Evolutionary conservation across 2,888 invertebrate genomes (phyloP).

Genomic region (Drosophila mayaguana): DNA sequence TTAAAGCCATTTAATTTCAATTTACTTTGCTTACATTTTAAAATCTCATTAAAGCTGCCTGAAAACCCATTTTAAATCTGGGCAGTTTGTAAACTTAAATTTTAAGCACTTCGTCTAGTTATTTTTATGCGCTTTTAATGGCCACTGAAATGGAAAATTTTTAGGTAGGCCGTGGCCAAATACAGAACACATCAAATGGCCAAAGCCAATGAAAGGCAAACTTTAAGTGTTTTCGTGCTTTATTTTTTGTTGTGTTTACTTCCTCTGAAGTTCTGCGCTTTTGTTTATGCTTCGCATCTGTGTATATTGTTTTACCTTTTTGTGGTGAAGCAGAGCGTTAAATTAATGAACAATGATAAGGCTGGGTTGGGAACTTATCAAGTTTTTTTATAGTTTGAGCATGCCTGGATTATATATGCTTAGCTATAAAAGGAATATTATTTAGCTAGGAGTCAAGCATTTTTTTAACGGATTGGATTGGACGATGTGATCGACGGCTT

Average conservation of each 20-base stretch:
- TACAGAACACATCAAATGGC: constrained; percentile 16
- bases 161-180: constrained; percentile 9
- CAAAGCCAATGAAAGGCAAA: constrained; percentile 31
- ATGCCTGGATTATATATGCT: neutral
- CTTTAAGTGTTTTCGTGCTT: constrained; percentile 28
- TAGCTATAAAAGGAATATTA: neutral
- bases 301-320: constrained; percentile 17
- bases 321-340: constrained; percentile 19
- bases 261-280: constrained; percentile 12
- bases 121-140: constrained; percentile 59
- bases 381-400: neutral
- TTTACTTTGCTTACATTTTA: neutral
- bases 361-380: neutral
- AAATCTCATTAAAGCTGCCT: constrained; percentile 25
- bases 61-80: constrained; percentile 26
- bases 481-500: too few species aligned
- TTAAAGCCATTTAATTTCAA: constrained; percentile 7
- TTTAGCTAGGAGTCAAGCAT: neutral
- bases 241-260: neutral
- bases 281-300: constrained; percentile 26
- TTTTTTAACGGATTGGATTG: neutral
- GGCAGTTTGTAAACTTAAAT: constrained; percentile 50
- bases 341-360: constrained; percentile 14
- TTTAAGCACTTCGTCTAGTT: constrained; percentile 30
- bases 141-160: constrained; percentile 46